Conservation (phyloP, 1,140 invertebrate genomes). For the Conus ventricosus region DNA sequence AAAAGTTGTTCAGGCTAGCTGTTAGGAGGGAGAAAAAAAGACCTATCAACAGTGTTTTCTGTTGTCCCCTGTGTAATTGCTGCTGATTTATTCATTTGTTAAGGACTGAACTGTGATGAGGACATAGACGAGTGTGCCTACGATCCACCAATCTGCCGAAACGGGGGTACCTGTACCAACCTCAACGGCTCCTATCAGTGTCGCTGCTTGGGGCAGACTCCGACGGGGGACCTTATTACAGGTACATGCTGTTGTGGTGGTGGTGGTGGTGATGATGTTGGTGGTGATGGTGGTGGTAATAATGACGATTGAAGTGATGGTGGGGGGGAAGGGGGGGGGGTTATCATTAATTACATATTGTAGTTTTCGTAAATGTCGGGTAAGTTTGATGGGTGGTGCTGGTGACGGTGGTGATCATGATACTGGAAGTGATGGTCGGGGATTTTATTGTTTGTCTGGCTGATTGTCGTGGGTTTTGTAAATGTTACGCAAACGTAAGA, state of each 20-base stretch:
- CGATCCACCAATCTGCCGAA: conserved; percentile 51
- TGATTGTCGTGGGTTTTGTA: no score
- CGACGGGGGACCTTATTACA: conserved; percentile 41
- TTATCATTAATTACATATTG: not conserved
- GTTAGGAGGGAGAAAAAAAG: no score
- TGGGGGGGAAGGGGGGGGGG: not conserved
- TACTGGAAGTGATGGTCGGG: no score
- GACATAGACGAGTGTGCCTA: conserved; percentile 63
- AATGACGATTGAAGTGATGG: not conserved
- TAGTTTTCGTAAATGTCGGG: no score
- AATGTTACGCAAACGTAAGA: no score
- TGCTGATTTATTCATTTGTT: no score
- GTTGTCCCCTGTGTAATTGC: no score
- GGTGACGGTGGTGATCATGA: no score
- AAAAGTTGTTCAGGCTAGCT: no score
- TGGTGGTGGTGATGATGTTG: not conserved
- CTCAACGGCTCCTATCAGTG: conserved; percentile 42
- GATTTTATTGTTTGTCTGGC: no score
- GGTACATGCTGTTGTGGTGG: conserved; percentile 15
- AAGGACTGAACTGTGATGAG: conserved; percentile 52
- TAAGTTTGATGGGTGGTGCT: no score
- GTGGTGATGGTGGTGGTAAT: not conserved
- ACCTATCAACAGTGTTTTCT: no score
- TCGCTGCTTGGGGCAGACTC: conserved; percentile 37
- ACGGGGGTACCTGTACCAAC: conserved; percentile 57